Evolutionary conservation across 2,797 vertebrate genomes (phyloP).

Genomic region (Falco cherrug): DNA sequence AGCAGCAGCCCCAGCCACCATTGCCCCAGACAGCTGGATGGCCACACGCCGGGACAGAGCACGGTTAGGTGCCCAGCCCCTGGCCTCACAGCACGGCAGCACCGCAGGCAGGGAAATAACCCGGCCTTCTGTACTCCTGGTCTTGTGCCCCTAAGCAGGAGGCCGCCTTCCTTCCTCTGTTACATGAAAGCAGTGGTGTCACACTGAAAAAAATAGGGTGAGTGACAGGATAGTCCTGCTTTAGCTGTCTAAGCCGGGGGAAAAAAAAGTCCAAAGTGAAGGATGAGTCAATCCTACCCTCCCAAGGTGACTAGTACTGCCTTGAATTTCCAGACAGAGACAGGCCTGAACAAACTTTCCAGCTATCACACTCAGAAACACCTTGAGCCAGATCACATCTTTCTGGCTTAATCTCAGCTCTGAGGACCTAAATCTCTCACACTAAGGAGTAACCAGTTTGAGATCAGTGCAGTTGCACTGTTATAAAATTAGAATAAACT

Average conservation of each 20-base stretch:
- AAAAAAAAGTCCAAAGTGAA: not conserved
- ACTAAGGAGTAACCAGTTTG: not conserved
- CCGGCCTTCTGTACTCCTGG: not conserved
- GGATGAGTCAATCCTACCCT: not conserved
- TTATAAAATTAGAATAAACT: not conserved
- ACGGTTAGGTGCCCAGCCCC: not conserved
- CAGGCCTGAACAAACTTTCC: not conserved
- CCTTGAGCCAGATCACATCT: not conserved
- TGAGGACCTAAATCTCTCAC: not conserved
- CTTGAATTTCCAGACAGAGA: not conserved
- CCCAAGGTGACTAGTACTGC: not conserved
- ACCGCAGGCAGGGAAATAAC: not conserved
- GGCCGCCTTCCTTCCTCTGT: not conserved
- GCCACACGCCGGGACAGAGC: accelerated
- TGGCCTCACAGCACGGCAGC: not conserved
- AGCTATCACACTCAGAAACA: not conserved
- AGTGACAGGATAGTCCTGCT: not conserved
- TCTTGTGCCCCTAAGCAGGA: not conserved
- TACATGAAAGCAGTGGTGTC: not conserved
- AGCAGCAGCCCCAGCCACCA: not conserved
- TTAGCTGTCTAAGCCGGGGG: not conserved
- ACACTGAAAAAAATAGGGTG: not conserved
- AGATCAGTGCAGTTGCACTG: not conserved
- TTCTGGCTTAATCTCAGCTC: not conserved
- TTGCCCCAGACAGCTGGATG: not conserved